Conservation (phyloP, 2,113 vertebrate species). For the Sylvia atricapilla region DNA sequence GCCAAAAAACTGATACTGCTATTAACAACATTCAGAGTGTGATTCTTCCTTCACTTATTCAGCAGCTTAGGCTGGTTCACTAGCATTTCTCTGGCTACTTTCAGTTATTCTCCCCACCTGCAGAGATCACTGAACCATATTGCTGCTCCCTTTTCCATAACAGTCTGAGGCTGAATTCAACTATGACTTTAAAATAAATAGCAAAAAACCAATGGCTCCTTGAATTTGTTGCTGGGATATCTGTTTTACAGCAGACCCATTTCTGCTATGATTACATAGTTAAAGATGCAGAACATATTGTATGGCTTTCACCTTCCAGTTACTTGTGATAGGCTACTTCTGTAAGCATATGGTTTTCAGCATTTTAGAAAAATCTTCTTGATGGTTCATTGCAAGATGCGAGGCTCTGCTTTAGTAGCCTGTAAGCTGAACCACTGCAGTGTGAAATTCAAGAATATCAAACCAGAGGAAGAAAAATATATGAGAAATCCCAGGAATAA, state of each 20-base stretch:
- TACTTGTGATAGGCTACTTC: background rate
- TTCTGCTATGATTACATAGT: background rate
- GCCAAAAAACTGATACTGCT: background rate
- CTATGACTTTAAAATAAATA: background rate
- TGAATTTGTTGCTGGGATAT: background rate
- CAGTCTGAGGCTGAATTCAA: background rate
- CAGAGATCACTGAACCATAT: background rate
- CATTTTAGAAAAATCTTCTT: background rate
- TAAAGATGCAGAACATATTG: background rate
- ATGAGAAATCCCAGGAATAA: background rate
- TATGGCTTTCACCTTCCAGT: background rate
- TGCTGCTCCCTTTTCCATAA: background rate
- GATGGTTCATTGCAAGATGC: background rate
- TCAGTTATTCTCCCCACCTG: background rate
- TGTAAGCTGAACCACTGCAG: background rate
- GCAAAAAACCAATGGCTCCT: background rate
- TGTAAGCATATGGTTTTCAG: background rate
- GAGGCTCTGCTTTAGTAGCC: background rate
- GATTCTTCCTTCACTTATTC: background rate
- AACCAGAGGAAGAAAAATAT: background rate
- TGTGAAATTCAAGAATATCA: background rate
- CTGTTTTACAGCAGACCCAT: background rate
- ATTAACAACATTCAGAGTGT: background rate
- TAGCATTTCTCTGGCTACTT: background rate
- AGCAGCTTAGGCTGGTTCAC: background rate